phyloP scores from a whole-genome alignment of 2,113 vertebrate genomes.

The Oreamnos americanus region DNA sequence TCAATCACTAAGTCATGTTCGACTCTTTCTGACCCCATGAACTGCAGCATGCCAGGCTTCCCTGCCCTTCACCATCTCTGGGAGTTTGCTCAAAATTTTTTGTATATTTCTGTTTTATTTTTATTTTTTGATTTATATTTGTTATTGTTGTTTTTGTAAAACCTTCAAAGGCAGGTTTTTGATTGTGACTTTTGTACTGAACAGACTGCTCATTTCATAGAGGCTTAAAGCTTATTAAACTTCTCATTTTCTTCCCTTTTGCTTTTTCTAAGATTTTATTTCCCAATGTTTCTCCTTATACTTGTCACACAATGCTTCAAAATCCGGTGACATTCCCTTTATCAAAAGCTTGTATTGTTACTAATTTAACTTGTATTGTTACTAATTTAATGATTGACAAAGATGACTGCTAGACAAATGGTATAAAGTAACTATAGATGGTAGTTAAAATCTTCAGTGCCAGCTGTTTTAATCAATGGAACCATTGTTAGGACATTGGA shows the following conservation, averaged over 20 bases:
- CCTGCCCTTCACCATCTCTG: background rate
- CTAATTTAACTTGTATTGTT: background rate
- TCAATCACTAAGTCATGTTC: background rate
- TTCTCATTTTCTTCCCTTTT: background rate
- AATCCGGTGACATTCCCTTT: background rate
- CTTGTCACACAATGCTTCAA: background rate
- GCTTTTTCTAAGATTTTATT: background rate
- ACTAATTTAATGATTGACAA: background rate
- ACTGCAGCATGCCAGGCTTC: background rate
- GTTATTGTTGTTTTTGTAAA: background rate
- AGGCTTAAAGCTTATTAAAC: background rate
- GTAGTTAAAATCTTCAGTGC: background rate
- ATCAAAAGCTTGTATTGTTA: background rate
- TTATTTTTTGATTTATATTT: background rate
- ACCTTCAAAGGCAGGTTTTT: background rate
- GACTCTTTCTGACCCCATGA: background rate
- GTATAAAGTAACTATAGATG: background rate
- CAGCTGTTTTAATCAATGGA: background rate
- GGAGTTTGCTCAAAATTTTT: background rate
- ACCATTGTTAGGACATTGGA: background rate
- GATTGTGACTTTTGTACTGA: background rate
- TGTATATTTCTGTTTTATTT: background rate
- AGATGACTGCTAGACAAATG: background rate
- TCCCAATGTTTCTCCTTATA: background rate
- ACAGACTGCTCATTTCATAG: background rate